Conservation (phyloP, 2,888 invertebrate species). For the Odontothrips loti region DNA sequence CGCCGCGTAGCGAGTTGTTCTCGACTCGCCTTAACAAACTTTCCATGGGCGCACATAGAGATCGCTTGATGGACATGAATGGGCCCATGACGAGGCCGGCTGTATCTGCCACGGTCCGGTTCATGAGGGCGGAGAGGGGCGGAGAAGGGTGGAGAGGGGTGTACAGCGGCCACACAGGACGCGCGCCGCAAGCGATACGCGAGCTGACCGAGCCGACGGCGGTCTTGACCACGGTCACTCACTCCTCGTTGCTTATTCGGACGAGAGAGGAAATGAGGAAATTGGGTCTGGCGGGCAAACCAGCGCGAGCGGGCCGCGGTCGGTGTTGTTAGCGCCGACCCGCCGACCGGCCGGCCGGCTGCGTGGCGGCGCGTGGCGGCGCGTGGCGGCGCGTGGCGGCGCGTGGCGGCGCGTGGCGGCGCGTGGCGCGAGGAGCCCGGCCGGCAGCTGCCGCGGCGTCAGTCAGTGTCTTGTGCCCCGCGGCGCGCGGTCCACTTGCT, state of each 20-base stretch:
- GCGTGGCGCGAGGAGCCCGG: no score
- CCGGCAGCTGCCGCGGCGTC: no score
- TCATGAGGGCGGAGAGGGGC: background rate
- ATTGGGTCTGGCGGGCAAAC: background rate
- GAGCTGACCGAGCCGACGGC: no score
- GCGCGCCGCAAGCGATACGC: no score
- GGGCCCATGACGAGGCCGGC: no score
- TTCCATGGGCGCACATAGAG: no score
- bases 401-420: background rate
- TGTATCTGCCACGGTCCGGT: no score
- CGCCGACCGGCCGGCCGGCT: background rate
- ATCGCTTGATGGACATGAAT: no score
- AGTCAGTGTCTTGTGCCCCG: background rate
- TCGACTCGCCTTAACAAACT: no score
- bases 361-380: background rate
- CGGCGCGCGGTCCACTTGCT: background rate
- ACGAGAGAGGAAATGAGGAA: slow-evolving; percentile 7
- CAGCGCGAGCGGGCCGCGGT: background rate
- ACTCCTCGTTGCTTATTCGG: background rate
- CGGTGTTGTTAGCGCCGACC: background rate
- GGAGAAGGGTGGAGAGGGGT: background rate
- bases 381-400: background rate
- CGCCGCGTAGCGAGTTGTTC: no score
- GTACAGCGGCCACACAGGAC: background rate
- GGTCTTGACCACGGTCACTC: background rate